A percentile compares a stretch with the other conserved stretches of the same genome.
These are phyloP conservation scores for Antigone vipio DNA, from an alignment of 2,113 vertebrate genomes.

Conservation along the genomic window DNA sequence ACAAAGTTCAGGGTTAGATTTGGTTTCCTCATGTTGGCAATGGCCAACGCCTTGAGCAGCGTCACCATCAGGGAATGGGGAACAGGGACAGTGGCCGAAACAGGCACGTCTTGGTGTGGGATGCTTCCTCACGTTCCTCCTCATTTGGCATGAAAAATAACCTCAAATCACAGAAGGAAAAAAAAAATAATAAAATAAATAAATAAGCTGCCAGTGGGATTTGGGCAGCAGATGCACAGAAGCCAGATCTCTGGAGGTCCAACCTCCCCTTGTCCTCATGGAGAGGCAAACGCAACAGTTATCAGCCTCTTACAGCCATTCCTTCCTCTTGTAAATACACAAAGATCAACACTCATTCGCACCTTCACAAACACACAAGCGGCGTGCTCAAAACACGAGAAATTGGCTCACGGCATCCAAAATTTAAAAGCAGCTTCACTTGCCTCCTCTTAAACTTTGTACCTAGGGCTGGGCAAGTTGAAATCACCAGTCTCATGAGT, in stretches of 20 bases:
- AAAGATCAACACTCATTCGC: too few relatives aligned
- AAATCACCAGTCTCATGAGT: rapidly evolving
- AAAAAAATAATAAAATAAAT: too few relatives aligned
- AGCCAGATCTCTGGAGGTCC: background rate
- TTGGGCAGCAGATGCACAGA: background rate
- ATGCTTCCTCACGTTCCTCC: background rate
- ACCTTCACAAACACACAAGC: too few relatives aligned
- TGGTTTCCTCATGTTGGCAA: rapidly evolving
- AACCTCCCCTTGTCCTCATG: background rate
- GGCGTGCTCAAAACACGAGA: too few relatives aligned
- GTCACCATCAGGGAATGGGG: background rate
- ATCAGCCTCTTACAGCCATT: too few relatives aligned
- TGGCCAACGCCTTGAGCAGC: background rate
- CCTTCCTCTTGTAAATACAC: too few relatives aligned
- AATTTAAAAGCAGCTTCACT: background rate
- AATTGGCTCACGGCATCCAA: too few relatives aligned
- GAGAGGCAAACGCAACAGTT: too few relatives aligned
- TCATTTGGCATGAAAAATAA: background rate
- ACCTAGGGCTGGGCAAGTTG: background rate
- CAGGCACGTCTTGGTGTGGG: rapidly evolving
- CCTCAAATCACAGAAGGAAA: background rate
- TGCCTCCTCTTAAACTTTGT: background rate
- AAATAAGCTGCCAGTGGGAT: background rate
- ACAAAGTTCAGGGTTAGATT: background rate
- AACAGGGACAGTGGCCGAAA: background rate